phyloP scores from a whole-genome alignment of 2,888 invertebrate genomes.

The Drosophila siamana region DNA sequence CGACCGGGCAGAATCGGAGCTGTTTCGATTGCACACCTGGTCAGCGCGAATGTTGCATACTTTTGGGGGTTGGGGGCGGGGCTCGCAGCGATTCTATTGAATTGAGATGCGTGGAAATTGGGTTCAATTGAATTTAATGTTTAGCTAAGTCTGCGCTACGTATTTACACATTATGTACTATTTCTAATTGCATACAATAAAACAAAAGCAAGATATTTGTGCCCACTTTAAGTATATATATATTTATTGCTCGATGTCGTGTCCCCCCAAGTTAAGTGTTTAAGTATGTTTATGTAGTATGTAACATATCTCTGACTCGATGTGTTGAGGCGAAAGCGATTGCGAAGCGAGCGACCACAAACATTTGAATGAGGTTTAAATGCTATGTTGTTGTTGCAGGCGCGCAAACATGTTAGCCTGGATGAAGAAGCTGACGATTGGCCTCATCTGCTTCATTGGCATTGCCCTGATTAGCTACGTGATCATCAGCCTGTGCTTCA shows the following conservation, averaged over 20 bases:
- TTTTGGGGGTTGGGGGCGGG: background rate
- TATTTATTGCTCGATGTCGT: background rate
- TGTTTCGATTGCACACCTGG: background rate
- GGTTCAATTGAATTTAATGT: background rate
- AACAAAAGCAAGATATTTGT: background rate
- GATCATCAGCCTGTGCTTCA: constrained; percentile 83
- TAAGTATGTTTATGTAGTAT: background rate
- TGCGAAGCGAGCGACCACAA: too few species aligned
- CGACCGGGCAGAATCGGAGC: background rate
- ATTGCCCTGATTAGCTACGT: constrained; percentile 83
- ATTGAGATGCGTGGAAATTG: background rate
- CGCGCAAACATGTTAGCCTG: constrained; percentile 83
- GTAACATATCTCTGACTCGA: too few species aligned
- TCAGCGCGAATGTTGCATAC: constrained; percentile 2
- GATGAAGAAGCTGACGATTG: constrained; percentile 84
- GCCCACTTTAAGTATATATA: background rate
- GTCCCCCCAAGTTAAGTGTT: background rate
- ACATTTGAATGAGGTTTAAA: too few species aligned
- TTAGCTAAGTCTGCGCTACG: background rate
- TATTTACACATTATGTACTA: background rate
- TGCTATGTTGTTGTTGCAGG: constrained; percentile 56
- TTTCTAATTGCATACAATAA: background rate
- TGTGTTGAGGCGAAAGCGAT: constrained; percentile 12
- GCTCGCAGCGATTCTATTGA: background rate
- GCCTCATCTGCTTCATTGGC: constrained; percentile 83